These are phyloP conservation scores for Nothocercus julius DNA, from an alignment of 2,113 vertebrate species.

Conservation along the genomic window DNA sequence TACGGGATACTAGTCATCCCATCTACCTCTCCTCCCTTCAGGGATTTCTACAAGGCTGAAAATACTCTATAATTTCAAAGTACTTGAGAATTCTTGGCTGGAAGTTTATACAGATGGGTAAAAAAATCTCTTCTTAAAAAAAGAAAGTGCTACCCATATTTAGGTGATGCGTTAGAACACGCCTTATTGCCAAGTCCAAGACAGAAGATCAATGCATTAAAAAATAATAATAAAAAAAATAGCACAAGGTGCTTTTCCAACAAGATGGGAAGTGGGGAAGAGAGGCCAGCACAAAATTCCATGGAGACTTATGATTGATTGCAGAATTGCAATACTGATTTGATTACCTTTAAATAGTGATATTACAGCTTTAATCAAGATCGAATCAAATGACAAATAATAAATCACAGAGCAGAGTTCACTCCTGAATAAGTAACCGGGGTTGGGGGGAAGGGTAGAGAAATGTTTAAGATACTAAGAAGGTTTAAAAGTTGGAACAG, in stretches of 20 bases:
- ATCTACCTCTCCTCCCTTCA: background rate
- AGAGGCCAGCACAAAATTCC: background rate
- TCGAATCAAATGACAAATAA: constrained; percentile 28
- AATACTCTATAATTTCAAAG: background rate
- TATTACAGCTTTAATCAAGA: constrained; percentile 61
- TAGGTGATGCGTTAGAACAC: background rate
- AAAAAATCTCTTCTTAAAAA: background rate
- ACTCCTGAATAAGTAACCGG: background rate
- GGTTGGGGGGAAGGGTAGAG: no score
- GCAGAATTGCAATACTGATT: constrained; percentile 15
- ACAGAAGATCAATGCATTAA: background rate
- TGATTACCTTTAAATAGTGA: constrained; percentile 58
- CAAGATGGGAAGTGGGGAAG: background rate
- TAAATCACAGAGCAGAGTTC: constrained; percentile 4
- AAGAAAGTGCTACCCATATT: background rate
- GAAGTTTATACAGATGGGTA: background rate
- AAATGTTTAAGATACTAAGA: background rate
- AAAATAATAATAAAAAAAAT: background rate
- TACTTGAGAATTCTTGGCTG: background rate
- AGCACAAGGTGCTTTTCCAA: background rate
- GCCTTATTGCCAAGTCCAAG: background rate
- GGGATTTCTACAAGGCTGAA: background rate
- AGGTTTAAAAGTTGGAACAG: background rate
- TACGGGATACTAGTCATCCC: fast-evolving
- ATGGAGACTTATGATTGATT: constrained; percentile 32